Evolutionary conservation across 2,113 vertebrate genomes (phyloP).

Genomic region (Jaculus jaculus): DNA sequence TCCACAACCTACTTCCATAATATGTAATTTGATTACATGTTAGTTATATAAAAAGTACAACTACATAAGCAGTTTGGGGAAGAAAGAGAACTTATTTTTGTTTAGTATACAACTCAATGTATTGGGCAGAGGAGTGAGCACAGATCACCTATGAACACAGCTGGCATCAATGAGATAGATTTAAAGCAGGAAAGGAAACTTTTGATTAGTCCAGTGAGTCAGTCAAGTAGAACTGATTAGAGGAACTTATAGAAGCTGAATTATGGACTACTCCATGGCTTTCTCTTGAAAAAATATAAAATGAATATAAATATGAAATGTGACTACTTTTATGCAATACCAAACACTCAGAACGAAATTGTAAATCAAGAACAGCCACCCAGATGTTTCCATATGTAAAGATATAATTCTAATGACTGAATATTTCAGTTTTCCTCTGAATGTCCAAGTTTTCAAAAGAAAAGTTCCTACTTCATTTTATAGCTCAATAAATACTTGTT

Average conservation of each 20-base stretch:
- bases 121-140: background rate
- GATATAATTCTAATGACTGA: constrained; percentile 48
- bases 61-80: background rate
- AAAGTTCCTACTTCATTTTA: background rate
- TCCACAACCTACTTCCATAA: background rate
- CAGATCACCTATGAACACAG: background rate
- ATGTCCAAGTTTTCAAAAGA: background rate
- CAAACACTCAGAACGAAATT: constrained; percentile 49
- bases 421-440: constrained; percentile 25
- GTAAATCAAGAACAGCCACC: constrained; percentile 17
- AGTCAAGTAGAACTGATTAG: constrained; percentile 49
- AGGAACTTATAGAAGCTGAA: constrained; percentile 47
- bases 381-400: constrained; percentile 62
- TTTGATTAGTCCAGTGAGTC: background rate
- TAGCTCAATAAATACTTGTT: constrained; percentile 22
- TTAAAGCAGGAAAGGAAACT: constrained; percentile 30
- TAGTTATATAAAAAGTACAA: constrained; percentile 2
- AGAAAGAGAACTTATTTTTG: background rate
- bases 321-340: constrained; percentile 39
- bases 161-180: background rate
- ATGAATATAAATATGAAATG: constrained; percentile 32
- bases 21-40: background rate
- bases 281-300: constrained; percentile 55
- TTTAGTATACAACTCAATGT: background rate
- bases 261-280: constrained; percentile 30